These are phyloP conservation scores for Neelides sp. DNA, from an alignment of 1,140 invertebrate genomes.

Conservation along the genomic window DNA sequence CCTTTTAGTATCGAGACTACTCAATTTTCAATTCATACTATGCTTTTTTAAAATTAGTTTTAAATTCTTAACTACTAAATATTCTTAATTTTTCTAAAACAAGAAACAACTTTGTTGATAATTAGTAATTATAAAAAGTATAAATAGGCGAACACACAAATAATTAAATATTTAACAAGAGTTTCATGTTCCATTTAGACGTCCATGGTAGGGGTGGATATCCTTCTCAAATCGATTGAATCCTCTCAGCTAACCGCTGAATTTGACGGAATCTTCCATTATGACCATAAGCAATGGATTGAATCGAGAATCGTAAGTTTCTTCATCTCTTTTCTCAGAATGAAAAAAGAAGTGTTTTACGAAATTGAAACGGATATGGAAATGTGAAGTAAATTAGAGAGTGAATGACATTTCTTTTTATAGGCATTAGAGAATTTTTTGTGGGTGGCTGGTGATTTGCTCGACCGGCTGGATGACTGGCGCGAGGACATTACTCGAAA, in stretches of 20 bases:
- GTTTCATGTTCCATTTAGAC: slow-evolving; percentile 69
- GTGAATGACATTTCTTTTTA: slow-evolving; percentile 23
- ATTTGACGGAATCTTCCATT: slow-evolving; percentile 82
- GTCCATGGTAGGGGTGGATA: slow-evolving; percentile 87
- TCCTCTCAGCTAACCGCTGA: slow-evolving; percentile 79
- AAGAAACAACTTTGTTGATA: too few relatives aligned
- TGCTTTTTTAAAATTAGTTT: too few relatives aligned
- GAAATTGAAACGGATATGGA: not conserved
- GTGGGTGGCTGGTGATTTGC: slow-evolving; percentile 82
- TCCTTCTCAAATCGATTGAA: slow-evolving; percentile 58
- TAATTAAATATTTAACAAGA: too few relatives aligned
- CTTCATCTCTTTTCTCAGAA: not conserved
- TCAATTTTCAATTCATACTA: too few relatives aligned
- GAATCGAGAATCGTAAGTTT: slow-evolving; percentile 63
- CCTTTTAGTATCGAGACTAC: too few relatives aligned
- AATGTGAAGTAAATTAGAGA: not conserved
- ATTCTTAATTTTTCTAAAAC: too few relatives aligned
- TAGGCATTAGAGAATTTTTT: slow-evolving; percentile 83
- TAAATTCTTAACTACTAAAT: too few relatives aligned
- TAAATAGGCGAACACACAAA: too few relatives aligned
- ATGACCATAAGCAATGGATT: slow-evolving; percentile 94
- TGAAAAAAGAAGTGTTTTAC: not conserved
- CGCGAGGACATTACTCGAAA: slow-evolving; percentile 79
- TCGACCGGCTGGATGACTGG: slow-evolving; percentile 78
- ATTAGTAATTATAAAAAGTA: too few relatives aligned